phyloP scores from a whole-genome alignment of 2,797 vertebrate genomes.

The Ctenosaura bakeri region DNA sequence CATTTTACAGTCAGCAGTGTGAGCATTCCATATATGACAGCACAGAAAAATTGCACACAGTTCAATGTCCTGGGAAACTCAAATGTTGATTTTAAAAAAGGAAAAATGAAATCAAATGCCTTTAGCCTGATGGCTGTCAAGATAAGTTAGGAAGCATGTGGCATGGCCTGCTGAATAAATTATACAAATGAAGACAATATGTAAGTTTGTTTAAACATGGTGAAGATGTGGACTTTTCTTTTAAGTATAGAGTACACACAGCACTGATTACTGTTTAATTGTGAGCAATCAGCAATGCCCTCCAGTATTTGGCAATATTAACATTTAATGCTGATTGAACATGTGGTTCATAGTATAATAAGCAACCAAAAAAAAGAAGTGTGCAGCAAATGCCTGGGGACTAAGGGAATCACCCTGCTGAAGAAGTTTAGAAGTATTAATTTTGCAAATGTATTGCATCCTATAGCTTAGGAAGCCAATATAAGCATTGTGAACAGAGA shows the following conservation, averaged over 20 bases:
- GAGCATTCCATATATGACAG: background rate
- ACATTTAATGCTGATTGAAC: conserved; percentile 28
- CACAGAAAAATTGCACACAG: background rate
- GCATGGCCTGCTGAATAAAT: background rate
- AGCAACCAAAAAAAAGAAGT: background rate
- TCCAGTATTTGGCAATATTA: conserved; percentile 30
- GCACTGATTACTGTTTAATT: conserved; percentile 22
- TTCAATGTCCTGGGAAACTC: background rate
- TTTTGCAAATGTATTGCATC: background rate
- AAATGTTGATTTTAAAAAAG: background rate
- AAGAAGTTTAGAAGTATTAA: background rate
- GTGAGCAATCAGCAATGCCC: conserved; percentile 13
- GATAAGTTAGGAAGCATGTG: background rate
- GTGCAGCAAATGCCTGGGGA: background rate
- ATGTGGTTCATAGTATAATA: conserved; percentile 17
- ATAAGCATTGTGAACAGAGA: background rate
- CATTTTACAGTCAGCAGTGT: background rate
- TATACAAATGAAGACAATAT: conserved; percentile 10
- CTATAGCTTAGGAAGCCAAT: background rate
- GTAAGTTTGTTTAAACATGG: conserved; percentile 1
- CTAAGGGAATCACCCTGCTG: background rate
- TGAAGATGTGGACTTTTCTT: background rate
- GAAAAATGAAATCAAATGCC: background rate
- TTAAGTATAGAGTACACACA: background rate
- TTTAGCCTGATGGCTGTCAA: background rate